Base-by-base conservation (phyloP, 2,888 invertebrate genomes). In the Laothoe populi region DNA sequence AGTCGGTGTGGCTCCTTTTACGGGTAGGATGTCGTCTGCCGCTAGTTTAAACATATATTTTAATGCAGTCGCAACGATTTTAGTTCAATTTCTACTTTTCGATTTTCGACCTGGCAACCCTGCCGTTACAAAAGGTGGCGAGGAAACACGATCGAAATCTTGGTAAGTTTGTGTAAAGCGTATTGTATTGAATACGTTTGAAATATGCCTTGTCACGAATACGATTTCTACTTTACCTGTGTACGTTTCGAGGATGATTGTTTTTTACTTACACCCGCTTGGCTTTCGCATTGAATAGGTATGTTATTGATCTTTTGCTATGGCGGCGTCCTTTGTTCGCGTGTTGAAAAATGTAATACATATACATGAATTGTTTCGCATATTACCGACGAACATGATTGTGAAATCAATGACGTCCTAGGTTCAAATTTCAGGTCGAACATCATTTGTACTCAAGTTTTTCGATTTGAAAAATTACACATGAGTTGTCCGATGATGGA, bases 141-240 rank as follows among this genome's bases (percentile, higher is more conserved):
- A 31, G 31, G n/a, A 42, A 42, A 42, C 40, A 42, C 40, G n/a
- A 42, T 42, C 40, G 40, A 42, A 42, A 42, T 42, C n/a, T n/a
- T 31, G 7, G 31, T 8, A n/a, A n/a, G 40, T 42, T 42, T 42
- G 40, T 42, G 31, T 31, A 42, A 42, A 42, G 3, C 42, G 42
- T 5, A 42, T 42, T 42, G 42, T 5, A 42, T 42, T 42, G 42
- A 42, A 42, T 16, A 42, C 42, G 42, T 42, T 13, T 42, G 42
- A 42, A 16, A 42, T 16, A 42, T 44, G 8, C 10, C 44, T 44
- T 44, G 44, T 44, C 44, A 44, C 38, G 38, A 38, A 19, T 44
- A 8, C 19, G 19, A 44, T 44, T 44, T 42, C 42, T 42, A 19
- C 19, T 21, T 38, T 44, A 44, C 19, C 19, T 44, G 19, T 8